phyloP scores from a whole-genome alignment of 2,797 vertebrate genomes.

The Gymnoscopelus microlampas region DNA sequence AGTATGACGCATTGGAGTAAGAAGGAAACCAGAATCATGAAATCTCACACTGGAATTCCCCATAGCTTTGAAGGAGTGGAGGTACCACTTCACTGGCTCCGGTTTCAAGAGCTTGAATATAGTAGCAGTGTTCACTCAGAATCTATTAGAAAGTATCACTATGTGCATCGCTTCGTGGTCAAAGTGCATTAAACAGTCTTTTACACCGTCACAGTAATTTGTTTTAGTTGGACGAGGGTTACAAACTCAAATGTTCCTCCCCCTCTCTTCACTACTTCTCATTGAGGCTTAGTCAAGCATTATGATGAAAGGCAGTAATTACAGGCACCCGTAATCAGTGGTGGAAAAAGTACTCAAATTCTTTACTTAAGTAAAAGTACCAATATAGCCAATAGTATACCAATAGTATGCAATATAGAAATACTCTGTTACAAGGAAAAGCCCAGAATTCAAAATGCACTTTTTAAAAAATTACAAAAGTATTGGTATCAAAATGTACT shows the following conservation, averaged over 20 bases:
- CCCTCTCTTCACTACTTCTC: slow-evolving; percentile 47
- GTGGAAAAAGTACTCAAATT: too few species aligned
- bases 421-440: too few species aligned
- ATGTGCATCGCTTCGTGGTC: slow-evolving; percentile 61
- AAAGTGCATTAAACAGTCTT: slow-evolving; percentile 59
- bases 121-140: slow-evolving; percentile 45
- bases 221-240: slow-evolving; percentile 55
- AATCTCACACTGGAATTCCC: slow-evolving; percentile 50
- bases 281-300: slow-evolving; percentile 58
- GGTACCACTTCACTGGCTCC: slow-evolving; percentile 38
- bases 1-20: slow-evolving; percentile 46
- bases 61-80: slow-evolving; percentile 54
- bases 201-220: slow-evolving; percentile 65
- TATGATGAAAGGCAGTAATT: slow-evolving; percentile 66
- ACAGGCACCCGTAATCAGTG: slow-evolving; percentile 55
- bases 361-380: too few species aligned
- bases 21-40: slow-evolving; percentile 52
- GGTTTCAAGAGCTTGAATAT: slow-evolving; percentile 48
- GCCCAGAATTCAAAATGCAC: too few species aligned
- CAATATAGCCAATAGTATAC: too few species aligned
- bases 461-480: too few species aligned
- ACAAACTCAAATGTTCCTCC: slow-evolving; percentile 45
- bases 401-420: too few species aligned
- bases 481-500: too few species aligned
- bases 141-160: slow-evolving; percentile 53